These are phyloP conservation scores for Caenorhabditis inopinata DNA, from an alignment of 1,140 invertebrate species.

Conservation along the genomic window DNA sequence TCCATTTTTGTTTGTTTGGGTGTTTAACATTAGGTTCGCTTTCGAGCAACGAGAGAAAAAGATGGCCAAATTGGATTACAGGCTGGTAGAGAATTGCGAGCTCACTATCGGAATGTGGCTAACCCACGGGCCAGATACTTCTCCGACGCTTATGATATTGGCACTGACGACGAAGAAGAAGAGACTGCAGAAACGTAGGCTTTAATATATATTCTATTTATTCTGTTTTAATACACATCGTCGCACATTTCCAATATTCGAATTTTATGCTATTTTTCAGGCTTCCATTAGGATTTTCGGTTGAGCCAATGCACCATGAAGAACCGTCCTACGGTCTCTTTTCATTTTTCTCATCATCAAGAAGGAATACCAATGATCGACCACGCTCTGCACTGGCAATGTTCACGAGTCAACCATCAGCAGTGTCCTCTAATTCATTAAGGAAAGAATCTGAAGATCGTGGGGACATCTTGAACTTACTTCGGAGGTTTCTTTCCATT, in stretches of 20 bases:
- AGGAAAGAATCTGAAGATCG: slow-evolving; percentile 30
- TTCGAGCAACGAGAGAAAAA: neutral
- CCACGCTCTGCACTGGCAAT: slow-evolving; percentile 30
- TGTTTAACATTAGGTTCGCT: neutral
- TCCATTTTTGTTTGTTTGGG: neutral
- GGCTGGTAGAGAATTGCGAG: slow-evolving; percentile 39
- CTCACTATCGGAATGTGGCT: neutral
- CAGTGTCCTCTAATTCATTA: neutral
- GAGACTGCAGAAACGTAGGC: neutral
- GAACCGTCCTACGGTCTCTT: slow-evolving; percentile 31
- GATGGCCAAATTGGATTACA: slow-evolving; percentile 20
- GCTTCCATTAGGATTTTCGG: neutral
- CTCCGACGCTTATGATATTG: slow-evolving; percentile 16
- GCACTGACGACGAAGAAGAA: slow-evolving; percentile 30
- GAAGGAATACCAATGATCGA: neutral
- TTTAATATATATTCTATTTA: neutral
- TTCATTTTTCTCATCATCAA: slow-evolving; percentile 19
- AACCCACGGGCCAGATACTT: slow-evolving; percentile 48
- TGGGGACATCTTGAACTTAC: slow-evolving; percentile 40
- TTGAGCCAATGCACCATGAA: slow-evolving; percentile 22
- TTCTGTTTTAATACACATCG: neutral
- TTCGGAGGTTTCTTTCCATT: slow-evolving; percentile 17
- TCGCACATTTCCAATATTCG: neutral
- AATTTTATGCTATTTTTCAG: neutral
- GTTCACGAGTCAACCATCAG: slow-evolving; percentile 21